Conservation (phyloP, 2,113 vertebrate genomes). For the Smithornis capensis region DNA sequence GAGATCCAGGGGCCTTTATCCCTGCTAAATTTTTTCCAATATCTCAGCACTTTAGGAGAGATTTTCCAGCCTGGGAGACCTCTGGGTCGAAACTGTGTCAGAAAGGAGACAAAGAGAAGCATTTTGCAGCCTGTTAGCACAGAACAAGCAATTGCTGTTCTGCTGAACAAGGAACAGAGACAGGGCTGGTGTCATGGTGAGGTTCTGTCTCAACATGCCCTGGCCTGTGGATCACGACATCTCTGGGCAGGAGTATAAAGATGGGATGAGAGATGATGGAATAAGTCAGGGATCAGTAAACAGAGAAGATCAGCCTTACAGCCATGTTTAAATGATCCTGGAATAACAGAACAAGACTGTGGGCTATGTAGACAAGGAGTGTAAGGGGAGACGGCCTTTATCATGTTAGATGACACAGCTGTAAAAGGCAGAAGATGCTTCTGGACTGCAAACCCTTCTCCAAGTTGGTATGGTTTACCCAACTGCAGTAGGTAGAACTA, state of each 20-base stretch:
- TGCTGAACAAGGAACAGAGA: not conserved
- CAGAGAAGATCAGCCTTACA: not conserved
- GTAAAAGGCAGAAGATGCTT: not conserved
- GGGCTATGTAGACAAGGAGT: not conserved
- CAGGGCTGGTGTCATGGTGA: not conserved
- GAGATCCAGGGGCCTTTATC: not conserved
- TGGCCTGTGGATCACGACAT: not conserved
- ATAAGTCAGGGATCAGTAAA: not conserved
- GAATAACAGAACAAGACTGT: not conserved
- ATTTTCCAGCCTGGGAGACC: not conserved
- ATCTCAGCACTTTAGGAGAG: not conserved
- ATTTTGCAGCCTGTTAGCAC: not conserved
- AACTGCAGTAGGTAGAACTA: not conserved
- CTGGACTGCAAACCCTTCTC: not conserved
- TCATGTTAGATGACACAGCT: not conserved
- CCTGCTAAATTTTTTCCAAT: not conserved
- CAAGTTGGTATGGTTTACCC: not conserved
- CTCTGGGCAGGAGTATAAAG: not conserved
- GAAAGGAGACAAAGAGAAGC: not conserved
- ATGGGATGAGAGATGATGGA: not conserved
- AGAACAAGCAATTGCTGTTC: not conserved
- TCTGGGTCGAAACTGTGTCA: not conserved
- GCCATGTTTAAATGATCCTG: not conserved
- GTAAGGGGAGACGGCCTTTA: not conserved
- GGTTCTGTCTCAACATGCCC: not conserved